These are phyloP conservation scores for Antheraea pernyi DNA, from an alignment of 1,140 invertebrate species.

Conservation along the genomic window DNA sequence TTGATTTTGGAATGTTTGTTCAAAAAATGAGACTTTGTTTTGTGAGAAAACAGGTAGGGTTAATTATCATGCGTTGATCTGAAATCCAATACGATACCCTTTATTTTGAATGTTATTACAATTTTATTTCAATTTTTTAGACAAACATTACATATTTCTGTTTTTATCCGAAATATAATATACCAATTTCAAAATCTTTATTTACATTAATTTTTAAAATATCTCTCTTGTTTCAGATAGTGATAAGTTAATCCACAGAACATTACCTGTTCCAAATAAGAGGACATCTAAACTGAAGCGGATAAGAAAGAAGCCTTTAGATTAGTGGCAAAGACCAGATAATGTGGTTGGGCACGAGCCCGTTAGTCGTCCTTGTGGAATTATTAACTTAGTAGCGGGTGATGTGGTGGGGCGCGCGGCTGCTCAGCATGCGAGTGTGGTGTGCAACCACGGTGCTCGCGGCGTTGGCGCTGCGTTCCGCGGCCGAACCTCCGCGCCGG, in stretches of 20 bases:
- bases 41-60: too few relatives aligned
- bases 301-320: constrained; percentile 27
- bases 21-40: too few relatives aligned
- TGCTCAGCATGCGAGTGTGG: constrained; percentile 61
- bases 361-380: constrained; percentile 43
- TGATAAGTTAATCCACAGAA: neutral
- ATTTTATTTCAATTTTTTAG: too few relatives aligned
- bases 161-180: too few relatives aligned
- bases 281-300: constrained; percentile 33
- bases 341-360: constrained; percentile 71
- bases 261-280: neutral
- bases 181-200: too few relatives aligned
- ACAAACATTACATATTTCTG: too few relatives aligned
- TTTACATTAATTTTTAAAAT: too few relatives aligned
- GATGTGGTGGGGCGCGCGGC: constrained; percentile 57
- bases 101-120: too few relatives aligned
- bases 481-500: constrained; percentile 58
- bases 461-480: constrained; percentile 64
- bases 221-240: neutral
- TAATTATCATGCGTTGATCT: too few relatives aligned
- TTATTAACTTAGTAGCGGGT: constrained; percentile 64
- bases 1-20: too few relatives aligned
- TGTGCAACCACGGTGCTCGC: constrained; percentile 62
- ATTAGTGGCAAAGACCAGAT: constrained; percentile 41
- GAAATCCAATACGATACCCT: too few relatives aligned